Base-by-base conservation (phyloP, 1,140 invertebrate species). In the Meteorus sp. region DNA sequence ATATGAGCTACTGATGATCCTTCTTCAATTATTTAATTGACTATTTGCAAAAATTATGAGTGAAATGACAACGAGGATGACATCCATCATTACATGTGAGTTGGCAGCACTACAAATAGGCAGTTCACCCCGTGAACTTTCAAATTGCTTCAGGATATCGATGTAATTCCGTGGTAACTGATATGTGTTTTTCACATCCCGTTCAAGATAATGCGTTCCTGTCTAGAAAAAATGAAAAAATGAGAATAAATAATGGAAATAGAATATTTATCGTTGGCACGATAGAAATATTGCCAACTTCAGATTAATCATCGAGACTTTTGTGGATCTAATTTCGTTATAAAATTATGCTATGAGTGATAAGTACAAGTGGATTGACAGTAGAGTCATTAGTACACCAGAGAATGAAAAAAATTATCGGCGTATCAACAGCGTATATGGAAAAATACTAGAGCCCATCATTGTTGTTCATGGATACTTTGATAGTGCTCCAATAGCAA, bases 141-240 rank as follows among this genome's bases (percentile, higher is more conserved):
- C 15, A 7, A 58, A 11, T 51, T 58, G 47, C 1, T 58, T 6
- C 8, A 58, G 8, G 31, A 51, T 51, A 7, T 51, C 33, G 5
- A 2, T 9, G 19, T 51, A 58, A 15, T 19, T 23, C n/a, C 47
- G 47, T 11, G 56, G 56, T 15, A 58, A 9, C 31, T 17, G 3
- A n/a, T n/a, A n/a, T 20, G 51, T 9, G 19, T 58, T 15, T 15
- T 25, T 41, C 4, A 19, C 13, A 20, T 58, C 35, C 11, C 25
- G 22, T 37, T 65, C 59, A 11, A 77, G 35, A 33, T 66, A 57
- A 29, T 62, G 62, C 2, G 74, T 71, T 41, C 57, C 59, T 19
- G 64, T 60, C 75, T 77, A 41, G 1, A 59, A 66, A 54, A 44
- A 65, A 39, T 15, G 3, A 45, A 51, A 62, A n/a, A 29, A 57